Base-by-base conservation (phyloP, 2,888 invertebrate genomes). In the Aporophyla nigra region DNA sequence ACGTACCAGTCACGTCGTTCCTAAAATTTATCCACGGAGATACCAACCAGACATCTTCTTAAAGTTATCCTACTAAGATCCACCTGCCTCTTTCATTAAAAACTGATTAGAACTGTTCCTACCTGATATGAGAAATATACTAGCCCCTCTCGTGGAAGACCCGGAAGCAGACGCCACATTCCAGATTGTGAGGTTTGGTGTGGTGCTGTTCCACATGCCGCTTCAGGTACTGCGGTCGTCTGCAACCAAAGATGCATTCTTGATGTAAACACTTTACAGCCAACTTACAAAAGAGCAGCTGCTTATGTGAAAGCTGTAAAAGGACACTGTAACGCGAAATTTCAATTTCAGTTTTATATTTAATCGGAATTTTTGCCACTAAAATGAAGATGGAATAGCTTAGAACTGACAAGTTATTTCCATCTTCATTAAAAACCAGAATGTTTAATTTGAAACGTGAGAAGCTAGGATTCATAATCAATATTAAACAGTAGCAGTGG, bases 161-260 rank as follows among this genome's bases (percentile, higher is more conserved):
- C 2, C 90, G 78, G 40, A 80, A 78, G 72, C 93, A 93, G 14
- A 91, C 80, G 4, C 88, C 89, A 10, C 93, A 93, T 84, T 90
- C 88, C 49, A 91, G 87, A 5, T 78, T 78, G 12, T 86, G 82
- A 0, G 88, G 85, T 69, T 90, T 90, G 2, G 90, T 92, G 86
- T 93, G 93, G 68, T 90, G 85, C 71, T 93, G 93, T 9, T 92
- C 90, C 3, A 92, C 87, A 74, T 93, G 93, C 3, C 91, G 86
- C 79, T 91, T 92, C 43, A 93, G 78, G 72, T 93, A 93, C 61
- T 92, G 92, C 1, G 93, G 93, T 1, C 93, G 90, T 75, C 93
- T 93, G 86, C 9, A 77, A 80, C 2, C 14, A 24, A 2, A 43
- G 21, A 67, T 67, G 16, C 27, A 66, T 12, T 27, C 9, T 5